Evolutionary conservation across 1,140 invertebrate species (phyloP).

Genomic region (Philotrypesis tridentata): DNA sequence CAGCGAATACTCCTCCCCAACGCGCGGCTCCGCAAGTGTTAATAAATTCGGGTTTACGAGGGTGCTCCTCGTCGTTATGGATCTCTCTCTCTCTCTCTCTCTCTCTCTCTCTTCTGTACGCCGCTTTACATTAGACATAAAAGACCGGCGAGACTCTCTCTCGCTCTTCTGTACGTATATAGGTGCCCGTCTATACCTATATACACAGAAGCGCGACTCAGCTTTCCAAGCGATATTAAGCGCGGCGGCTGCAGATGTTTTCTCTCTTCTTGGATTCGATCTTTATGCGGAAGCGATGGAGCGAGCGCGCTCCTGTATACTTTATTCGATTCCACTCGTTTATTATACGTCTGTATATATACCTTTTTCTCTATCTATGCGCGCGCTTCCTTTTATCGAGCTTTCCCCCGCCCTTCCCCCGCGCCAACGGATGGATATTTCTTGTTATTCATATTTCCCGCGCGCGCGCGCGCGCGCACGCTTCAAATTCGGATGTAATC

Average conservation of each 20-base stretch:
- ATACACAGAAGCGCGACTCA: slow-evolving; percentile 2
- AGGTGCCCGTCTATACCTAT: too few relatives aligned
- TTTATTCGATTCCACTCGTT: background rate
- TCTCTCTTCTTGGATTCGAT: background rate
- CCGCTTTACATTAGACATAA: slow-evolving; percentile 58
- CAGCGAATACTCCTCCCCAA: slow-evolving; percentile 66
- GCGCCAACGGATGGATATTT: too few relatives aligned
- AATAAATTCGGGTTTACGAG: slow-evolving; percentile 75
- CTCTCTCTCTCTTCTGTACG: slow-evolving; percentile 49
- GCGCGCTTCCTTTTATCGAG: too few relatives aligned
- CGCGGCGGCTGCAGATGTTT: slow-evolving; percentile 2
- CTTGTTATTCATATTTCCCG: too few relatives aligned
- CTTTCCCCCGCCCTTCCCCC: too few relatives aligned
- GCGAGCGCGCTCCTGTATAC: background rate
- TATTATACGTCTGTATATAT: background rate
- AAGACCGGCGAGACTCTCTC: slow-evolving; percentile 54
- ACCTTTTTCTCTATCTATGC: background rate
- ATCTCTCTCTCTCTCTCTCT: too few relatives aligned
- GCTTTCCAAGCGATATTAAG: slow-evolving; percentile 14
- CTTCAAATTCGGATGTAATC: too few relatives aligned
- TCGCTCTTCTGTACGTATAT: background rate
- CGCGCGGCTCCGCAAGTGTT: slow-evolving; percentile 68
- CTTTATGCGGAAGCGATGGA: background rate
- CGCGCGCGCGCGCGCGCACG: too few relatives aligned
- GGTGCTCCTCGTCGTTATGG: slow-evolving; percentile 57